Conservation (phyloP, 2,113 vertebrate species). For the Limanda limanda region DNA sequence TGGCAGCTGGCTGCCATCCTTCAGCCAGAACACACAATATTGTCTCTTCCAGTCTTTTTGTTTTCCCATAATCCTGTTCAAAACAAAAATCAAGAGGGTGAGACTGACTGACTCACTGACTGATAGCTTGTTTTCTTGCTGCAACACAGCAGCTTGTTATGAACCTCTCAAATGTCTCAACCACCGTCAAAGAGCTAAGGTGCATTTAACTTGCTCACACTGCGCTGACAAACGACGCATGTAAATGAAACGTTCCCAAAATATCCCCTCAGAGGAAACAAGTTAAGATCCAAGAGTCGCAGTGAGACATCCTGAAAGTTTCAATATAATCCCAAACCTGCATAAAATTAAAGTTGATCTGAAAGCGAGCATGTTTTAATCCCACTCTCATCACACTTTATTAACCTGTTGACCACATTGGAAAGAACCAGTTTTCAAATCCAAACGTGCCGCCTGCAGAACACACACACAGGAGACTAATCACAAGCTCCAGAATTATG, state of each 20-base stretch:
- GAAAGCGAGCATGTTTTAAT: slow-evolving; percentile 23
- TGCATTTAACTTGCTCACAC: background rate
- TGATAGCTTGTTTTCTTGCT: background rate
- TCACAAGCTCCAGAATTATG: too few relatives aligned
- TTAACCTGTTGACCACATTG: slow-evolving; percentile 12
- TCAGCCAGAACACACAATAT: slow-evolving; percentile 8
- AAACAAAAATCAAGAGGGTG: slow-evolving; percentile 7
- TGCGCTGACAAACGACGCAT: background rate
- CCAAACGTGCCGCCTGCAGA: background rate
- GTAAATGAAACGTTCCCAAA: background rate
- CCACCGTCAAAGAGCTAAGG: background rate
- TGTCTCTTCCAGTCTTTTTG: slow-evolving; percentile 6
- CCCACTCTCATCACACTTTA: slow-evolving; percentile 6
- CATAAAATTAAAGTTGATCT: slow-evolving; percentile 9
- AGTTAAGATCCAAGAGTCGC: background rate
- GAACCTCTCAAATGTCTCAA: background rate
- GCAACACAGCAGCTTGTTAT: background rate
- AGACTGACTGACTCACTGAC: background rate
- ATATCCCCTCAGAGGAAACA: background rate
- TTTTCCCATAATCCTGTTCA: background rate
- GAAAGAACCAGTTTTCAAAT: background rate
- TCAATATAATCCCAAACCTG: slow-evolving; percentile 24
- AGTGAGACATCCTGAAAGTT: background rate
- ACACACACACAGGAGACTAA: background rate
- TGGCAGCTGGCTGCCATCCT: slow-evolving; percentile 5